Conservation (phyloP, 1,140 invertebrate genomes). For the Nephotettix cincticeps region DNA sequence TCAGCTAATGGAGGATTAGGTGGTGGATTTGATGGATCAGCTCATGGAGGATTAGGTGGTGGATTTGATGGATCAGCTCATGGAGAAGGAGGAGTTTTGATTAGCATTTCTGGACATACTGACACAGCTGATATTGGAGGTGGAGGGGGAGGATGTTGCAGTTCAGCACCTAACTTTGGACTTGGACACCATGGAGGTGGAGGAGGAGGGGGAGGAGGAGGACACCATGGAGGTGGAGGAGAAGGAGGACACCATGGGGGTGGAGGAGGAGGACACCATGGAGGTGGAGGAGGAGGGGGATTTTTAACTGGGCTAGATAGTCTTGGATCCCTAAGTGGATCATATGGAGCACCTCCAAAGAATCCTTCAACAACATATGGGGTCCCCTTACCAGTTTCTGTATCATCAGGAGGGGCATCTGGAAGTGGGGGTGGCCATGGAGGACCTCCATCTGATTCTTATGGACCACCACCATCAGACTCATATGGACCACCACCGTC, state of each 20-base stretch:
- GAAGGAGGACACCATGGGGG: conserved; percentile 1
- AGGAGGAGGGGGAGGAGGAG: not conserved
- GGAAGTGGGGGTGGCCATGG: not conserved
- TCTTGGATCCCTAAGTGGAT: conserved; percentile 22
- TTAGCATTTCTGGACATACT: conserved; percentile 1
- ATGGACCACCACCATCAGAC: conserved; percentile 19
- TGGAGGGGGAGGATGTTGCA: conserved; percentile 9
- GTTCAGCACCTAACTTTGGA: conserved; percentile 13
- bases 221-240: conserved; percentile 9
- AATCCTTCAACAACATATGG: conserved; percentile 26
- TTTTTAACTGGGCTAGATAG: not conserved
- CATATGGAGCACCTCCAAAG: conserved; percentile 29
- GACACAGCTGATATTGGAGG: conserved; percentile 17
- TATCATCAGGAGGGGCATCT: not conserved
- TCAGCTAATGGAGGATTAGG: conserved; percentile 1
- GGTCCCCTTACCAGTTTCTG: conserved; percentile 21
- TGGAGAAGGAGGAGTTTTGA: conserved; percentile 7
- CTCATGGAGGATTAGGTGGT: not conserved
- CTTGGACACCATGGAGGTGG: not conserved
- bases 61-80: not conserved
- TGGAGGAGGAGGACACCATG: not conserved
- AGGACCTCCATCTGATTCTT: conserved; percentile 15
- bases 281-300: not conserved
- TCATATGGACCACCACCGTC: conserved; percentile 38
- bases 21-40: conserved; percentile 17